Evolutionary conservation across 1,140 invertebrate genomes (phyloP).

Genomic region (Trigoniulus corallinus): DNA sequence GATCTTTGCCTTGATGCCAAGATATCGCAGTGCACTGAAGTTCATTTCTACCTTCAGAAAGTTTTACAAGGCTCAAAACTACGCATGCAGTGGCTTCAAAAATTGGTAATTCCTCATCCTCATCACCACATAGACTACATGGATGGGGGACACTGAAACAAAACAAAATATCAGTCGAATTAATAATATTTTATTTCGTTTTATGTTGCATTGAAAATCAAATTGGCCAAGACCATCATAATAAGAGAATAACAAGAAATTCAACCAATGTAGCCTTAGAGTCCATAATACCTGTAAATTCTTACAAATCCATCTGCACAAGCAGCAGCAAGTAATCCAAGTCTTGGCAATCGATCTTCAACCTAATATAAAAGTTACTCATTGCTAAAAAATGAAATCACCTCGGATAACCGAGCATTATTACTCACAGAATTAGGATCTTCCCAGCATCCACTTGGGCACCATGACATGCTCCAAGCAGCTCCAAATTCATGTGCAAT

Average conservation of each 20-base stretch:
- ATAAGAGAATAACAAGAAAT: no score
- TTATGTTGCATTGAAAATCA: no score
- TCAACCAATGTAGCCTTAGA: no score
- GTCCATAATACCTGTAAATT: slow-evolving; percentile 29
- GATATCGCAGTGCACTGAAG: slow-evolving; percentile 26
- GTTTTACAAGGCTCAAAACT: slow-evolving; percentile 21
- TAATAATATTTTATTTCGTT: not conserved
- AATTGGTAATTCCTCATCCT: slow-evolving; percentile 17
- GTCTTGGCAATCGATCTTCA: slow-evolving; percentile 20
- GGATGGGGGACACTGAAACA: slow-evolving; percentile 7
- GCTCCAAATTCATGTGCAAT: slow-evolving; percentile 45
- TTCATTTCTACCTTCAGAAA: slow-evolving; percentile 14
- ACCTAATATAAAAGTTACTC: not conserved
- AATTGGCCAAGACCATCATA: no score
- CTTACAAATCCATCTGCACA: slow-evolving; percentile 42
- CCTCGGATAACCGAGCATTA: not conserved
- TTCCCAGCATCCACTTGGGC: slow-evolving; percentile 48
- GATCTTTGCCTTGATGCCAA: slow-evolving; percentile 29
- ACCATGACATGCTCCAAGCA: slow-evolving; percentile 52
- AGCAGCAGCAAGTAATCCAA: slow-evolving; percentile 49
- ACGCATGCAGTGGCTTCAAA: slow-evolving; percentile 25
- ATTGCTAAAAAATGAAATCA: not conserved
- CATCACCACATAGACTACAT: not conserved
- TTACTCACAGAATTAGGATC: slow-evolving; percentile 11
- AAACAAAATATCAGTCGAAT: not conserved